Base-by-base conservation (phyloP, 37 sponge, comb jelly and placozoan species). In the Spongilla lacustris region DNA sequence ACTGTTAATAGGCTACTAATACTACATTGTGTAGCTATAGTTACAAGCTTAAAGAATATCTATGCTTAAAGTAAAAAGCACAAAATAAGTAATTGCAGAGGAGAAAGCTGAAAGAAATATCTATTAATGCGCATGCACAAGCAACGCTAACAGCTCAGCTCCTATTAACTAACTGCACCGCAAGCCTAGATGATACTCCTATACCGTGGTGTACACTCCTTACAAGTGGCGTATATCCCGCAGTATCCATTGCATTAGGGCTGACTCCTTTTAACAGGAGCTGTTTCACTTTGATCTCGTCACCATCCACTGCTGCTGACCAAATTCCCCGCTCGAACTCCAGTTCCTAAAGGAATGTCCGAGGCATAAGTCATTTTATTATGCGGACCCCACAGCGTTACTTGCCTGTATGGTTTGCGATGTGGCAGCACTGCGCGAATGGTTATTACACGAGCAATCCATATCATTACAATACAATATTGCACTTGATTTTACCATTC, bases 271-370 rank as follows among this genome's bases (percentile, higher is more conserved):
- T 70, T 14, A 17, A 26, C 21, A 91, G 30, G 26, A 93, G 71
- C 68, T 70, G 69, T 74, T 78, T 66, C 31, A 94, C 86, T 49
- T 70, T 84, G 3, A 11, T 46, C 32, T 78, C 38, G 29, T 95
- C 88, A n/a, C 98, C 98, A 74, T 88, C 87, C 77, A 93, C 48
- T 5, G 98, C 96, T 36, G 94, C 94, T 23, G 68, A 29, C 96
- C 98, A 97, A 48, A 97, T 95, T 29, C 98, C 96, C 37, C 96
- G 78, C 71, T 93, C 92, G 78, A 97, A 95, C 50, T 91, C 91
- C 69, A 96, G 66, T 46, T 96, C 97, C 78, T 82, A 31, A 25
- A 85, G 32, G 13, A 36, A 13, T 29, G 69, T 25, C 9, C 12
- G 21, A 28, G 14, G 14, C 21, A 58, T 58, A 58, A 17, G 19